phyloP scores from a whole-genome alignment of 2,797 vertebrate species.

The Ceryle rudis region DNA sequence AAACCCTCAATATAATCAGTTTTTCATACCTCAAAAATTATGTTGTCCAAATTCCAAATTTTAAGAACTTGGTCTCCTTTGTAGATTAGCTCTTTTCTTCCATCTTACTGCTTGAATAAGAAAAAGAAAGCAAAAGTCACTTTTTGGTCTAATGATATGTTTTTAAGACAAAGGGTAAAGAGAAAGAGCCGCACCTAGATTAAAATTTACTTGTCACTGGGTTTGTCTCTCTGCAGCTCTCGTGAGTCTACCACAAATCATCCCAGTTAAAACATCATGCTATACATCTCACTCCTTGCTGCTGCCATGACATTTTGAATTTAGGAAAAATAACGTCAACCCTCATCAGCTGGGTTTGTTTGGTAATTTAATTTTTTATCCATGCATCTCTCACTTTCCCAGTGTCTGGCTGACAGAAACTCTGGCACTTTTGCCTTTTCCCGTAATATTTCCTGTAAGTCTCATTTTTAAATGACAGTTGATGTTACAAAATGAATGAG shows the following conservation, averaged over 20 bases:
- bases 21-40: neutral
- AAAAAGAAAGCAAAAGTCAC: neutral
- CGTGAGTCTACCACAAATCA: neutral
- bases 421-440: neutral
- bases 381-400: neutral
- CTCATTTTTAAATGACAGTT: neutral
- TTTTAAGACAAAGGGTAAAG: neutral
- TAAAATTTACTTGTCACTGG: neutral
- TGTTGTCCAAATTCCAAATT: neutral
- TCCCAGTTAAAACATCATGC: neutral
- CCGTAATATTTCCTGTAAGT: neutral
- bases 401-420: neutral
- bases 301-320: neutral
- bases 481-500: constrained; percentile 8
- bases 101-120: neutral
- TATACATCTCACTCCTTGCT: neutral
- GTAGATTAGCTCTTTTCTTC: neutral
- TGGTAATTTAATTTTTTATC: neutral
- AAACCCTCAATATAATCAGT: neutral
- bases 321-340: neutral
- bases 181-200: neutral
- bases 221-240: neutral
- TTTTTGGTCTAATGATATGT: neutral
- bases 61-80: neutral
- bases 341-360: neutral